A percentile compares a stretch with the other conserved stretches of the same genome.
Evolutionary conservation across 2,797 vertebrate genomes (phyloP).

Genomic region (Brachyrhaphis roseni): DNA sequence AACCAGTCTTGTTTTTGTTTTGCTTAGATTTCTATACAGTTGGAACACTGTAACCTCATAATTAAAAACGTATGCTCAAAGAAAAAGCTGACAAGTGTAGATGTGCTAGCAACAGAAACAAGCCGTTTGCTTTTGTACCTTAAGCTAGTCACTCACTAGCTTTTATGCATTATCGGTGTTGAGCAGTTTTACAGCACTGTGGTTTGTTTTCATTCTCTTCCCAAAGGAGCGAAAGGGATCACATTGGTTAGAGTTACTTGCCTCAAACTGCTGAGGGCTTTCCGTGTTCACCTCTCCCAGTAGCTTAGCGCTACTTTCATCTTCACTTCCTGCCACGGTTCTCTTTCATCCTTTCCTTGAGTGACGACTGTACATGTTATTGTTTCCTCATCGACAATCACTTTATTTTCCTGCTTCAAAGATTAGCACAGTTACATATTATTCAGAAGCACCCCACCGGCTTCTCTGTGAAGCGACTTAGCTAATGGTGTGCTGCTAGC

Average conservation of each 20-base stretch:
- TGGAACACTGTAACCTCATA: neutral
- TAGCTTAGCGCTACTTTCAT: neutral
- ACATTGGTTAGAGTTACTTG: slow-evolving; percentile 28
- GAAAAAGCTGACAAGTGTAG: neutral
- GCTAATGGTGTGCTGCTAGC: slow-evolving; percentile 42
- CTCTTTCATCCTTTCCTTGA: neutral
- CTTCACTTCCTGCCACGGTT: slow-evolving; percentile 8
- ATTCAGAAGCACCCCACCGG: slow-evolving; percentile 22
- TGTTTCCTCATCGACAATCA: neutral
- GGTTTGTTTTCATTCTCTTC: slow-evolving; percentile 19
- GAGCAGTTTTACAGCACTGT: neutral
- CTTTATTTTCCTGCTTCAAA: slow-evolving; percentile 16
- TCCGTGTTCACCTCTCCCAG: slow-evolving; percentile 25
- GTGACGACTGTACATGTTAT: neutral
- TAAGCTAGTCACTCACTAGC: slow-evolving; percentile 21
- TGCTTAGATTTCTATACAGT: neutral
- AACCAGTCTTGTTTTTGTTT: neutral
- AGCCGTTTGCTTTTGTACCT: neutral
- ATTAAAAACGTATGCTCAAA: neutral
- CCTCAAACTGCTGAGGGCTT: slow-evolving; percentile 39
- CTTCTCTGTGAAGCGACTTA: slow-evolving; percentile 40
- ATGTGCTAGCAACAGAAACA: slow-evolving; percentile 9
- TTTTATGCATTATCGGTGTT: slow-evolving; percentile 14
- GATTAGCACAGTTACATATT: slow-evolving; percentile 16
- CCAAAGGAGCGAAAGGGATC: slow-evolving; percentile 27